Evolutionary conservation across 2,888 invertebrate species (phyloP), one percentile per base, ranked within the genome.

Genomic region (Drosophila aldrichi): DNA sequence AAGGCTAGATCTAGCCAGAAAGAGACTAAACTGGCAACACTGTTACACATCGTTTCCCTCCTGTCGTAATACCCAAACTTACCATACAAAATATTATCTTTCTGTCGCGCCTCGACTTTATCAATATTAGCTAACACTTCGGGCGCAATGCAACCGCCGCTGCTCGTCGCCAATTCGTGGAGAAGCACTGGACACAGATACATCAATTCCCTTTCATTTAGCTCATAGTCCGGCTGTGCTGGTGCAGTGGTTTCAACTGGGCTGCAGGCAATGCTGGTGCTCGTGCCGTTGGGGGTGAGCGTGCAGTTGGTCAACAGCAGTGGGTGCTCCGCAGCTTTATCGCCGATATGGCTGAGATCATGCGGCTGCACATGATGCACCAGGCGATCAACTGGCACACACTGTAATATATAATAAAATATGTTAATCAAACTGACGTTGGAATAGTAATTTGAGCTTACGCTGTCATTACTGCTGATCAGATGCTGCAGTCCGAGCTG

Each of bases 171-270:
- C 88, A 96, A 93, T 81, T 96, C 95, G 90, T 96, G 96, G 14
- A 96, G 91, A 18, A 96, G 93, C 49, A 95, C 94, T 2, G 96
- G 96, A 81, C 96, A 96, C 40, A 96, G 92, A 38, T 94, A 92
- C 57, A 94, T 52, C 36, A 92, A 55, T 66, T 92, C 92, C 36
- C 75, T 67, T 34, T 81, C 76, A 58, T 70, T 85, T 2, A 92
- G 69, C 36, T 80, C 77, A 66, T 88, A 90, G 62, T 82, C 74
- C 14, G 40, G 29, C 12, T 22, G 59, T 4, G 77, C 20, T 40
- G 51, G n/a, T 40, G 48, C n/a, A 32, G 67, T 48, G n/a, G 57
- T 59, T 14, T 75, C 40, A 16, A 43, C 43, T 70, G 66, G 29
- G 32, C 64, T 46, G 75, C 88, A 78, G 54, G 51, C 32, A 38